Base-by-base conservation (phyloP, 2,888 invertebrate genomes). In the Oxyteleia sp. region DNA sequence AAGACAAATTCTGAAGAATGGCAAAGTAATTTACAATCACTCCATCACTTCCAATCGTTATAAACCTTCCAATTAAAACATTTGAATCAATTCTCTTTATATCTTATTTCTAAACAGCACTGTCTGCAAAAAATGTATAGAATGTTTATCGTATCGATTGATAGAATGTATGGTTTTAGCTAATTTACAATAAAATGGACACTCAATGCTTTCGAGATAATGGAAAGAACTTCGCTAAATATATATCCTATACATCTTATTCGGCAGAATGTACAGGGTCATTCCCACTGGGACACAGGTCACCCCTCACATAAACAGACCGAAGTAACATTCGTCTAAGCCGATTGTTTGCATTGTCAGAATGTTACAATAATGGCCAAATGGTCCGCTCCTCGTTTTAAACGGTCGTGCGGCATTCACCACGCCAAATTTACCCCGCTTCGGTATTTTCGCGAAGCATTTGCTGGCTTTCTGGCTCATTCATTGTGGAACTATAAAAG, bases 351-450 rank as follows among this genome's bases (percentile, higher is more conserved):
- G 55, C 20, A 68, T 53, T 38, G 71, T 71, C 59, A 11, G n/a
- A 26, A 49, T 47, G 45, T 53, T 38, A 59, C 59, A 45, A 59
- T 71, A 71, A 71, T 59, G 69, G 57, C 69, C 29, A 53, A 66
- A 57, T 68, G 55, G 55, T 15, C 20, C 26, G 18, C 15, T 47
- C 26, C 15, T 51, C 35, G 32, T 49, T 43, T 55, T 55, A 53
- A 55, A 43, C 23, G 29, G 16, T 29, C 18, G 18, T 15, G 26
- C 15, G 4, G 43, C n/a, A 29, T 57, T 69, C 11, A 29, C 15
- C 38, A 15, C 13, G 18, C 55, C 57, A 41, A 59, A 59, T 59
- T 59, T 41, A 59, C 41, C 16, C 57, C 38, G 38, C 41, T 59
- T 23, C 11, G 57, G 38, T 41, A 59, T 59, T 59, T 59, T 59